Base-by-base conservation (phyloP, 2,797 vertebrate species). In the Tadarida brasiliensis region DNA sequence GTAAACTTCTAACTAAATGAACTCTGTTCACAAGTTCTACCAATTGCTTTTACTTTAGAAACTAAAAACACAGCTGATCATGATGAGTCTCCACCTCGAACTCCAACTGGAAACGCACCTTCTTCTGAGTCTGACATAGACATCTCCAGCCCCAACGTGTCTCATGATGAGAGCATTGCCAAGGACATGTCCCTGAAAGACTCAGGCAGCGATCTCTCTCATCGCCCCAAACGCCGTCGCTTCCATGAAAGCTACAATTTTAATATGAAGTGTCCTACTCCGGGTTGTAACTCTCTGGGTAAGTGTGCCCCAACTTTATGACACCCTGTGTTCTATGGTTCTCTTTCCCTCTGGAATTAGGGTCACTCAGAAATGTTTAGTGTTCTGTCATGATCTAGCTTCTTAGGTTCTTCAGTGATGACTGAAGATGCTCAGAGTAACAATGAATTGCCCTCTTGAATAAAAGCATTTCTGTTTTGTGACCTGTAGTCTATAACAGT, bases 241-340 rank as follows among this genome's bases (percentile, higher is more conserved):
- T 99, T 99, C 98, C 99, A 99, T 0, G 99, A 99, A 98, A 99
- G 99, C 96, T 99, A 99, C 98, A 99, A 99, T 98, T 99, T 99
- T 97, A 99, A 99, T 98, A 99, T 99, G 99, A 99, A 99, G 95
- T 99, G 99, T 94, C 99, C 99, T 35, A 99, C 99, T 0, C 99
- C 99, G 0, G 99, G 99, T n/a, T 99, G 99, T 98, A 99, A 99
- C 98, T 99, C 99, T 24, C 98, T 99, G 63, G 99, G 99, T 99
- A 98, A 96, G 67, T 90, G 65, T 91, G 51, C 39, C 39, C 54
- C n/a, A 17, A 63, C 67, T 44, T 86, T 5, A 0, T 82, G 56
- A 20, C 33, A 47, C 15, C n/a, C 8, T 85, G n/a, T 51, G 2
- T 71, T 87, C 30, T 26, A 2, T 78, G 78, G 14, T 63, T 94